Conservation (phyloP, 2,113 vertebrate species). For the Herpailurus yagouaroundi region DNA sequence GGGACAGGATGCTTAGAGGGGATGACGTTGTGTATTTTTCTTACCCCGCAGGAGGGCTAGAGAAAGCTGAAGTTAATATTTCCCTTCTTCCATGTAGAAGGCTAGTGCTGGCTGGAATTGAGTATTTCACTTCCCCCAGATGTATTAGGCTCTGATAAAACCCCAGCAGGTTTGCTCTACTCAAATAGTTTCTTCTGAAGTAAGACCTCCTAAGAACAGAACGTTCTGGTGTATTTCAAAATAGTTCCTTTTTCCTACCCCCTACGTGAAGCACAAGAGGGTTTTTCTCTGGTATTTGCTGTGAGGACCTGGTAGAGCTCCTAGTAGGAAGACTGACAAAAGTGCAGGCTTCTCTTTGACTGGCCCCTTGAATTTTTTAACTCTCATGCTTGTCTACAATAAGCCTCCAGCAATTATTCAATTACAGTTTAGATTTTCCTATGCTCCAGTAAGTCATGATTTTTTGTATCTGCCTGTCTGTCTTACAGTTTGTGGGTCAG, state of each 20-base stretch:
- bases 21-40: neutral
- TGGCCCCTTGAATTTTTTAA: neutral
- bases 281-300: neutral
- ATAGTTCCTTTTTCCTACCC: neutral
- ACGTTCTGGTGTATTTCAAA: neutral
- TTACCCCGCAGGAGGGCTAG: neutral
- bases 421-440: neutral
- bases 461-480: neutral
- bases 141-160: neutral
- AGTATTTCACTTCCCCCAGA: neutral
- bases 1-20: neutral
- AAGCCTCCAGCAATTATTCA: neutral
- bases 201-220: neutral
- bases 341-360: neutral
- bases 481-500: neutral
- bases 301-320: neutral
- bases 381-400: neutral
- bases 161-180: neutral
- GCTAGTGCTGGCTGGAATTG: neutral
- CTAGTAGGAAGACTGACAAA: neutral
- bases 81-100: neutral
- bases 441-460: neutral
- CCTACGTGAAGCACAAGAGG: neutral
- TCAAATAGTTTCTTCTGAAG: neutral
- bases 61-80: neutral